phyloP scores from a whole-genome alignment of 1,140 invertebrate genomes.

The Cryptotermes secundus region DNA sequence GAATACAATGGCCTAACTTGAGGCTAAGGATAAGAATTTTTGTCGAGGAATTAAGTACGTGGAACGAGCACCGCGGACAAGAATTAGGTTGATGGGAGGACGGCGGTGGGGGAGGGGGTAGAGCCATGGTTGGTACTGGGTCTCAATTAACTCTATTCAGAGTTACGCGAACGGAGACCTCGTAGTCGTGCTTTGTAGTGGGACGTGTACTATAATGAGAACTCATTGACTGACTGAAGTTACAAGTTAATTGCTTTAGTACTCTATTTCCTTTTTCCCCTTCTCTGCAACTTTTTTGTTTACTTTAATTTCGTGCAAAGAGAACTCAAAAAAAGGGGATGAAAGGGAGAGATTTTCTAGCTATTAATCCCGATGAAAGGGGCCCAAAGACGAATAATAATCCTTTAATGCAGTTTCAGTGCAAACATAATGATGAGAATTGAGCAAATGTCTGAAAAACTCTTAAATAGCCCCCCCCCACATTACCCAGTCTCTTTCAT shows the following conservation, averaged over 20 bases:
- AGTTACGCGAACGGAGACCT: background rate
- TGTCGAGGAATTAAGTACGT: background rate
- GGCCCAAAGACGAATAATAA: background rate
- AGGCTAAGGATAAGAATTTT: background rate
- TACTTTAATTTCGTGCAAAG: conserved; percentile 5
- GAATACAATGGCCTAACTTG: background rate
- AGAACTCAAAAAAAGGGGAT: background rate
- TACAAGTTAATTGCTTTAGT: conserved; percentile 14
- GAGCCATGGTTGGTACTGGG: background rate
- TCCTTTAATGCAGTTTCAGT: conserved; percentile 17
- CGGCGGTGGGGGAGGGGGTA: no score
- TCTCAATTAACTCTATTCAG: conserved; percentile 16
- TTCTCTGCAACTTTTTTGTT: background rate
- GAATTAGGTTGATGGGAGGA: background rate
- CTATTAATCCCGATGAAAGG: conserved; percentile 11
- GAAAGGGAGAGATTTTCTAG: background rate
- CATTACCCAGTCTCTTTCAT: background rate
- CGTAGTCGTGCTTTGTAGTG: background rate
- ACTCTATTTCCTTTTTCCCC: background rate
- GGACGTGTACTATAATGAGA: background rate
- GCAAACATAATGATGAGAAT: background rate
- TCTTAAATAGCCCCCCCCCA: background rate
- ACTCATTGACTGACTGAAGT: conserved; percentile 1
- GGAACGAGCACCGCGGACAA: background rate
- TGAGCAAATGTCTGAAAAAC: background rate